Conservation (phyloP, 2,113 vertebrate species). For the Salvelinus sp. region DNA sequence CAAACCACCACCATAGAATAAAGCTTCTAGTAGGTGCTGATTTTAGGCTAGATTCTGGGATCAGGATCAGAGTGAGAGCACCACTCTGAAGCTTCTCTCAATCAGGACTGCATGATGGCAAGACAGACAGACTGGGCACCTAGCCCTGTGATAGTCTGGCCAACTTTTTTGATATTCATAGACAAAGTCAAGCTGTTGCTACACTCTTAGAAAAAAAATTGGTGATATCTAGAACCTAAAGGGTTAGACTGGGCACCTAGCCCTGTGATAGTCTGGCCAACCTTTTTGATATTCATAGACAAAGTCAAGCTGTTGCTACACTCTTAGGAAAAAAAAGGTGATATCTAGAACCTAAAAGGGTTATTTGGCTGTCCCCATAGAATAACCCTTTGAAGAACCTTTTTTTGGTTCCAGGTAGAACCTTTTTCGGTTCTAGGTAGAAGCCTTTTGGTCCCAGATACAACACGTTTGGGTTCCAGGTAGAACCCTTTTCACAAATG, state of each 20-base stretch:
- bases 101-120: constrained; percentile 2
- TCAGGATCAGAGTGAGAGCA: constrained; percentile 27
- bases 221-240: no score
- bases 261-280: constrained; percentile 11
- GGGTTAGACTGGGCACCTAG: background rate
- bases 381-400: no score
- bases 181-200: constrained; percentile 44
- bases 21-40: background rate
- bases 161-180: constrained; percentile 40
- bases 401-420: no score
- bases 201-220: background rate
- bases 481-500: no score
- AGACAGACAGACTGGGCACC: constrained; percentile 6
- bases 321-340: no score
- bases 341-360: no score
- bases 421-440: no score
- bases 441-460: no score
- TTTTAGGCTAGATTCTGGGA: constrained; percentile 10
- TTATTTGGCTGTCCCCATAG: no score
- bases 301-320: constrained; percentile 36
- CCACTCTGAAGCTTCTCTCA: background rate
- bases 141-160: constrained; percentile 11
- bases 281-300: constrained; percentile 47
- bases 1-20: no score
- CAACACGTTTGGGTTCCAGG: no score